Percentiles rank a stretch among this genome's conserved stretches.
Conservation (phyloP, 2,113 vertebrate species). For the Chascanopsetta lugubris region DNA sequence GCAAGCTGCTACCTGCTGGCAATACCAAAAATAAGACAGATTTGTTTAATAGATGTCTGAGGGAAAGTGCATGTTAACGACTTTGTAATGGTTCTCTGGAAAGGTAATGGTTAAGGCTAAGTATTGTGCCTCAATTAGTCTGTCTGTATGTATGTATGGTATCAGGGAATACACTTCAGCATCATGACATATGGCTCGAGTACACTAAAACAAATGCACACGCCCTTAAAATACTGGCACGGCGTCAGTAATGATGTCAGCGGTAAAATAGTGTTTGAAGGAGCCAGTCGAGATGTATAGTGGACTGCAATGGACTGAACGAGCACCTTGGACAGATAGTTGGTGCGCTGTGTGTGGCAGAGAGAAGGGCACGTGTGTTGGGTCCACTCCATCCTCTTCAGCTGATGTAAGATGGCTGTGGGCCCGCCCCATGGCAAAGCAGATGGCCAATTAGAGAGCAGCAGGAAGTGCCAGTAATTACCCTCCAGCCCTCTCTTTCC, state of each 20-base stretch:
- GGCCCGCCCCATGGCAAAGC: slow-evolving; percentile 73
- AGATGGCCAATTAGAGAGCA: slow-evolving; percentile 82
- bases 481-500: slow-evolving; percentile 65
- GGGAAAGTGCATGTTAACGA: no score
- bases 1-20: not conserved
- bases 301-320: slow-evolving; percentile 36
- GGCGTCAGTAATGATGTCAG: not conserved
- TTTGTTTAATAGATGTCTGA: no score
- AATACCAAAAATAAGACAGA: not conserved
- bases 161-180: not conserved
- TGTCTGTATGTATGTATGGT: not conserved
- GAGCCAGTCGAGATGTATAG: slow-evolving; percentile 23
- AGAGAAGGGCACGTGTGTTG: slow-evolving; percentile 13
- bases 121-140: not conserved
- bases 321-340: slow-evolving; percentile 25
- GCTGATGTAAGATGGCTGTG: slow-evolving; percentile 71
- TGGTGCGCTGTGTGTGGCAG: slow-evolving; percentile 27
- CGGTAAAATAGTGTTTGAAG: not conserved
- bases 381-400: slow-evolving; percentile 48
- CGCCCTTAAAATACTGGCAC: not conserved
- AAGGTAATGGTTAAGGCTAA: no score
- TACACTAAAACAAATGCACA: not conserved
- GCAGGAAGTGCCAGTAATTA: slow-evolving; percentile 78
- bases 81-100: no score
- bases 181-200: no score